Evolutionary conservation across 2,113 vertebrate genomes (phyloP), one percentile per base, ranked within the genome.

Genomic region (Clinocottus analis): DNA sequence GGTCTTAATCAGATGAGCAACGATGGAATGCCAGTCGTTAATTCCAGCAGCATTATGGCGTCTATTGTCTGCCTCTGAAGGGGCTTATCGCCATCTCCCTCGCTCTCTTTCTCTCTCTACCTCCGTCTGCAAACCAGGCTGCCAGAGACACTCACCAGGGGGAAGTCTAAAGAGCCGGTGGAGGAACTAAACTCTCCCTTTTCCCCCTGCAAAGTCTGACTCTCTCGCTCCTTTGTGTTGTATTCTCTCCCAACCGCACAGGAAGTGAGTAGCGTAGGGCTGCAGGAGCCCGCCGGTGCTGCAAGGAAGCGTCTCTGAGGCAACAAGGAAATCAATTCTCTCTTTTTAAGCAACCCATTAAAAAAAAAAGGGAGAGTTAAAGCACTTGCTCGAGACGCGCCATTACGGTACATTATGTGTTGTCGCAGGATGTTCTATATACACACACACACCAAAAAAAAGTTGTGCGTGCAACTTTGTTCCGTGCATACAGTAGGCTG

Each of bases 1-100:
- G 87, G 79, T 91, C 88, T 87, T 87, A 91, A 94, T 92, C 90
- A 92, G 91, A 92, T 90, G 90, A 92, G 91, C 81, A 85, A 89
- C 80, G 87, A 83, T 79, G 75, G 88, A 89, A 90, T 74, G 87
- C 84, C 82, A 81, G 80, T 84, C 67, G 71, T 91, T 93, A 87
- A 91, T 90, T 92, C 82, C 90, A 70, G 62, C 66, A 25, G 83
- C 77, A 87, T 83, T 89, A 87, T 72, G 68, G 74, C 60, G 37
- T 72, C 90, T 80, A 84, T 91, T 90, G 91, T 91, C 78, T 87
- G 85, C 77, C 80, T 87, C 82, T 83, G 86, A 83, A 67, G 79
- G 83, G 79, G 83, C 69, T 91, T 89, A 91, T 91, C 88, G 45
- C 79, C 56, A 71, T 86, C 85, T n/a, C n/a, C n/a, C n/a, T n/a